Conservation (phyloP, 2,113 vertebrate species). For the Motacilla alba region DNA sequence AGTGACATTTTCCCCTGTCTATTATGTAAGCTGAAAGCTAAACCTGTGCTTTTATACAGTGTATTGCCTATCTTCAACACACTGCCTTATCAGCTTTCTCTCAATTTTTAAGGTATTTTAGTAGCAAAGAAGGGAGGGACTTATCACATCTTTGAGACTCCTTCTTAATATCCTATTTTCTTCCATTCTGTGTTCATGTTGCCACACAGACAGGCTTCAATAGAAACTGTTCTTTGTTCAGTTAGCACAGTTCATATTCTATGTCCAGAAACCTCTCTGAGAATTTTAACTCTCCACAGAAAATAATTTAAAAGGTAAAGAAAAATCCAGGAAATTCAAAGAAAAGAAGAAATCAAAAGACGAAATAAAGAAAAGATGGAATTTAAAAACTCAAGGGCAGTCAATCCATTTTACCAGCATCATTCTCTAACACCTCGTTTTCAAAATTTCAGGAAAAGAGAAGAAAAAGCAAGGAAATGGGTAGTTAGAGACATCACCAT, state of each 20-base stretch:
- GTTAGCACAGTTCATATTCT: not conserved
- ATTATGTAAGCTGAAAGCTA: constrained; percentile 23
- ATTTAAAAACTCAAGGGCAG: not conserved
- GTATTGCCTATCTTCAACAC: not conserved
- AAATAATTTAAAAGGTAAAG: not conserved
- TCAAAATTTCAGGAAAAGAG: not conserved
- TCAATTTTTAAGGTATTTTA: not conserved
- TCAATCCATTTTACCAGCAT: not conserved
- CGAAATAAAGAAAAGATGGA: not conserved
- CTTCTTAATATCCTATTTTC: not conserved
- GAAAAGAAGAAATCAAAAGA: not conserved
- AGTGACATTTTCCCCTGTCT: constrained; percentile 22
- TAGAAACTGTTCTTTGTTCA: not conserved
- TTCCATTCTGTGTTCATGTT: not conserved
- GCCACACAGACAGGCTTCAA: not conserved
- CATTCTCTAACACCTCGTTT: not conserved
- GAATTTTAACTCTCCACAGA: not conserved
- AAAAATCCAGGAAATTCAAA: not conserved
- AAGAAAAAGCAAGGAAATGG: not conserved
- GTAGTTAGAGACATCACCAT: not conserved
- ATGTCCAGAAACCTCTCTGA: not conserved
- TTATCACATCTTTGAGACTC: not conserved
- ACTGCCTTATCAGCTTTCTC: not conserved
- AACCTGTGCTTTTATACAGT: not conserved
- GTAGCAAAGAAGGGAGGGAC: not conserved